Evolutionary conservation across 2,797 vertebrate genomes (phyloP), one percentile per base, ranked within the genome.

Genomic region (Decapterus maruadsi): DNA sequence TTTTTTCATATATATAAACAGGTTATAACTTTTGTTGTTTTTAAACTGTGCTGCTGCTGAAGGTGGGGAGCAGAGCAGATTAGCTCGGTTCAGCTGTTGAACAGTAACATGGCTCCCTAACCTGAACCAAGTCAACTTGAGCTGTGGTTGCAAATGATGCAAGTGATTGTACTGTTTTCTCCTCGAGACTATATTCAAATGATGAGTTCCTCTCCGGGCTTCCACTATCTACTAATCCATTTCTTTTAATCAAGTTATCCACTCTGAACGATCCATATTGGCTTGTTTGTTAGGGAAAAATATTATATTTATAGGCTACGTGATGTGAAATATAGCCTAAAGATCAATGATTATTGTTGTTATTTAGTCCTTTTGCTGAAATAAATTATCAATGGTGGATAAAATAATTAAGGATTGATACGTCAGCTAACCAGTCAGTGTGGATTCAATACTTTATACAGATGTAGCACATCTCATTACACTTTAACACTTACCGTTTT

Each of bases 81-180:
- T 46, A 54, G 19, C 64, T 11, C 0, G 45, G 9, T 19, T 29
- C 84, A 85, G 79, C 78, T 89, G 85, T 87, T 87, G 60, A 80
- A 17, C 72, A 78, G 75, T 68, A 77, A 31, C 69, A 57, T 6
- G 34, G 81, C 75, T 78, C 79, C 75, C 82, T 82, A 51, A 70
- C 53, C 22, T 29, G 31, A 75, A 65, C 48, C 3, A 74, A 7
- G 26, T n/a, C 26, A 26, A 26, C 26, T 26, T 43, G 19, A 65
- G 19, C 42, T 68, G 34, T 59, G 54, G 17, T 19, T 14, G 29
- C n/a, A 67, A 56, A 58, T 20, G 7, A 14, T 12, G 11, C 4
- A 50, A 16, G 12, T 31, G 14, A 51, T 20, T n/a, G 10, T 22
- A 4, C 46, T 36, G 11, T 8, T 14, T 34, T 66, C 7, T 54